Evolutionary conservation across 2,888 invertebrate species (phyloP).

Genomic region (Sarcophaga carnaria): DNA sequence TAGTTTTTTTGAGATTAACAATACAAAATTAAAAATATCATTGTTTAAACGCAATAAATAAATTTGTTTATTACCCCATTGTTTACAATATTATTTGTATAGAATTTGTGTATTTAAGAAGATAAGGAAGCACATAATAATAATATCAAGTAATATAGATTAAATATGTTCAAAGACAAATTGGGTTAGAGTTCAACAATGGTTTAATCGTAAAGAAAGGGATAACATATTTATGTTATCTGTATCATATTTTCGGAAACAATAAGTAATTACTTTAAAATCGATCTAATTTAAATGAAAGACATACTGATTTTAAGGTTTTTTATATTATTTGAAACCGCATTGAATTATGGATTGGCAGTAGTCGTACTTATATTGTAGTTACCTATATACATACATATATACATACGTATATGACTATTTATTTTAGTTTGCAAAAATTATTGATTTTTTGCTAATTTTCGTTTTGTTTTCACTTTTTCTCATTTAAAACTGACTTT

Average conservation of each 20-base stretch:
- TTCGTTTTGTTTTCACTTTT: constrained; percentile 17
- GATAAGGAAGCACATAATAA: neutral
- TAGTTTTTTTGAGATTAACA: neutral
- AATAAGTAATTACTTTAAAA: too few species aligned
- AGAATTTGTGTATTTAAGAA: neutral
- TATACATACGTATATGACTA: neutral
- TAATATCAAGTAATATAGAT: neutral
- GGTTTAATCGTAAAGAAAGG: neutral
- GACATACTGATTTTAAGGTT: too few species aligned
- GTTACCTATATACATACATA: neutral
- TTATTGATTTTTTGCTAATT: constrained; percentile 39
- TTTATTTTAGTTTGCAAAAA: neutral
- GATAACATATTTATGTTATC: too few species aligned
- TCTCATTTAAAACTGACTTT: neutral
- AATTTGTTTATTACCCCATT: constrained; percentile 4
- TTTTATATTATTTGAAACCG: too few species aligned
- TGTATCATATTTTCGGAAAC: too few species aligned
- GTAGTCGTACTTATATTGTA: too few species aligned
- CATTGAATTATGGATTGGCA: too few species aligned
- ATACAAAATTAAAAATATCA: neutral
- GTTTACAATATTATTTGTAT: neutral
- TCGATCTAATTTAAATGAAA: too few species aligned
- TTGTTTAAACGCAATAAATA: neutral
- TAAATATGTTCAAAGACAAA: neutral
- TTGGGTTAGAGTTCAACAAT: neutral